phyloP scores from a whole-genome alignment of 1,140 invertebrate genomes.

The Eurosta solidaginis region DNA sequence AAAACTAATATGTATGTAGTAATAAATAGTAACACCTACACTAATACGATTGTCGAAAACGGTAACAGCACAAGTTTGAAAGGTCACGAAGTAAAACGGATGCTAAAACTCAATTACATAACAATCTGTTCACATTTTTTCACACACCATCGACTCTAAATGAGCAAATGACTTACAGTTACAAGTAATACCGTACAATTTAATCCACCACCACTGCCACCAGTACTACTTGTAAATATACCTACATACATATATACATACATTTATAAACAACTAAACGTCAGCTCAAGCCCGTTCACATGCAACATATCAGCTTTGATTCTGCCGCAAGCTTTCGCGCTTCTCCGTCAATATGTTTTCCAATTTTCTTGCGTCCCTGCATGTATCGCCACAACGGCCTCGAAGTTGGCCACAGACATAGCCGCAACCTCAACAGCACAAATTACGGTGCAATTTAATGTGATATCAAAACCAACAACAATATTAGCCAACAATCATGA shows the following conservation, averaged over 20 bases:
- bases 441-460: constrained; percentile 59
- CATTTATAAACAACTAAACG: too few species aligned
- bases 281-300: neutral
- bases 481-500: neutral
- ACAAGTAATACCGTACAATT: neutral
- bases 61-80: constrained; percentile 20
- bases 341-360: neutral
- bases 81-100: constrained; percentile 29
- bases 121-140: constrained; percentile 60
- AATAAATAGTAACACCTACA: neutral
- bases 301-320: constrained; percentile 52
- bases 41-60: neutral
- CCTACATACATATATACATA: too few species aligned
- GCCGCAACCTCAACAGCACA: constrained; percentile 40
- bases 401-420: constrained; percentile 2
- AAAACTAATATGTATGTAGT: too few species aligned
- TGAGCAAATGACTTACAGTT: constrained; percentile 42
- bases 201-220: neutral
- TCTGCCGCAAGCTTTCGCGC: constrained; percentile 39
- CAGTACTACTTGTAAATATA: too few species aligned
- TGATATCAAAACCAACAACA: neutral
- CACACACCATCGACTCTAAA: constrained; percentile 60
- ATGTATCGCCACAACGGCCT: neutral
- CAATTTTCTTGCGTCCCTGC: neutral
- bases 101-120: constrained; percentile 58